These are phyloP conservation scores for Uloborus diversus DNA, from an alignment of 1,140 invertebrate genomes.

Conservation along the genomic window DNA sequence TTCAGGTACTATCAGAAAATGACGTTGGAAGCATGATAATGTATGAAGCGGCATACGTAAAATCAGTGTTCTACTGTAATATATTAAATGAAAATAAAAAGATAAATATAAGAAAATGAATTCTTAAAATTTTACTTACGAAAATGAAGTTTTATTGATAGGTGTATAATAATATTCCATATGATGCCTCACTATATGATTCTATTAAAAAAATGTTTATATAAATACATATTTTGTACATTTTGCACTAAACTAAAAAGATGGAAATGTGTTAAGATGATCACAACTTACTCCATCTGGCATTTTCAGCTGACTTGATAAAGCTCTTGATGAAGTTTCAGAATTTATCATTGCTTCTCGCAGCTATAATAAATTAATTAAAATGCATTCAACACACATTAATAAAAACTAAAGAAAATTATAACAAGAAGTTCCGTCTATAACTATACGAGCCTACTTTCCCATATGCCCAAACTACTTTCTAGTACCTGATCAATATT, in stretches of 20 bases:
- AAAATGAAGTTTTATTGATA: conserved; percentile 42
- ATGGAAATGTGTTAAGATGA: too few relatives aligned
- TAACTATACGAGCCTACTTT: too few relatives aligned
- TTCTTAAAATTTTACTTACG: conserved; percentile 16
- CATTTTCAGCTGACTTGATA: conserved; percentile 37
- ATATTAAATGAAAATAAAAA: not conserved
- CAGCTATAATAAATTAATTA: conserved; percentile 25
- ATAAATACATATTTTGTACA: too few relatives aligned
- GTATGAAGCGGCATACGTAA: too few relatives aligned
- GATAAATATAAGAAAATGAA: not conserved
- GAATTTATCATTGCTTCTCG: conserved; percentile 40
- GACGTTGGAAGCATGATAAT: too few relatives aligned
- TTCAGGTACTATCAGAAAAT: too few relatives aligned
- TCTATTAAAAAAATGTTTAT: not conserved
- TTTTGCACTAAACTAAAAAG: not conserved
- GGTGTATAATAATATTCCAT: conserved; percentile 54
- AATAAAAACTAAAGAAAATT: too few relatives aligned
- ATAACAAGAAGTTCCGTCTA: too few relatives aligned
- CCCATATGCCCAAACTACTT: too few relatives aligned
- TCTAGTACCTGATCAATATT: too few relatives aligned
- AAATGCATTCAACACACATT: too few relatives aligned
- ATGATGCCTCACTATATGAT: conserved; percentile 41
- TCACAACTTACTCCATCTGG: conserved; percentile 47
- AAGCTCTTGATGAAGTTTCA: conserved; percentile 21
- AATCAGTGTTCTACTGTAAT: too few relatives aligned